phyloP scores from a whole-genome alignment of 2,888 invertebrate genomes.

The Thera obeliscata region DNA sequence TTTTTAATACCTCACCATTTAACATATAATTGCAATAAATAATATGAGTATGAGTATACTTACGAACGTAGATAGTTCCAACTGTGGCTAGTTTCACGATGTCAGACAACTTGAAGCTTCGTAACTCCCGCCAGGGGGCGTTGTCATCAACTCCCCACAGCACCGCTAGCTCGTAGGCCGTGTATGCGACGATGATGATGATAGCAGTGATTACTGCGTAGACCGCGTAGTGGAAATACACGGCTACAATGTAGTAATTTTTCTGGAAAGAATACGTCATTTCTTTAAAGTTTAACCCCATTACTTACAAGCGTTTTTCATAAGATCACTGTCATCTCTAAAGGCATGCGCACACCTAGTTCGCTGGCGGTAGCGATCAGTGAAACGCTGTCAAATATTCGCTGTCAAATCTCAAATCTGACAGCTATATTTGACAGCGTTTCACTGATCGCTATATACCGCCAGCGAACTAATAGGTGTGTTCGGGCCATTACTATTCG shows the following conservation, averaged over 20 bases:
- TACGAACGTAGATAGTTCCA: constrained; percentile 17
- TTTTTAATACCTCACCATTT: too few species aligned
- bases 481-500: too few species aligned
- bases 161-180: constrained; percentile 16
- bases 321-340: too few species aligned
- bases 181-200: constrained; percentile 4
- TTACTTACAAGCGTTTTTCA: too few species aligned
- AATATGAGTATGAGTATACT: background rate
- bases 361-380: too few species aligned
- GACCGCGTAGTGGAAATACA: constrained; percentile 19
- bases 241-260: constrained; percentile 8
- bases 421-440: too few species aligned
- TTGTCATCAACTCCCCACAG: constrained; percentile 1
- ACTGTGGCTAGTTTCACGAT: constrained; percentile 11
- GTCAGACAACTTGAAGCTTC: background rate
- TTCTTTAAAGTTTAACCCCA: background rate
- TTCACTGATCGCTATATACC: too few species aligned
- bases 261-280: constrained; percentile 21
- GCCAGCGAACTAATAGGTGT: too few species aligned
- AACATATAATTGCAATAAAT: too few species aligned
- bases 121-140: constrained; percentile 7
- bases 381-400: too few species aligned
- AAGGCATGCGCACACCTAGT: too few species aligned
- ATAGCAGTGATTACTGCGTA: constrained; percentile 9
- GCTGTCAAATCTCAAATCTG: too few species aligned